A percentile compares a stretch with the other conserved stretches of the same genome.
Evolutionary conservation across 2,113 vertebrate genomes (phyloP).

Genomic region (Australoheros scitulus): DNA sequence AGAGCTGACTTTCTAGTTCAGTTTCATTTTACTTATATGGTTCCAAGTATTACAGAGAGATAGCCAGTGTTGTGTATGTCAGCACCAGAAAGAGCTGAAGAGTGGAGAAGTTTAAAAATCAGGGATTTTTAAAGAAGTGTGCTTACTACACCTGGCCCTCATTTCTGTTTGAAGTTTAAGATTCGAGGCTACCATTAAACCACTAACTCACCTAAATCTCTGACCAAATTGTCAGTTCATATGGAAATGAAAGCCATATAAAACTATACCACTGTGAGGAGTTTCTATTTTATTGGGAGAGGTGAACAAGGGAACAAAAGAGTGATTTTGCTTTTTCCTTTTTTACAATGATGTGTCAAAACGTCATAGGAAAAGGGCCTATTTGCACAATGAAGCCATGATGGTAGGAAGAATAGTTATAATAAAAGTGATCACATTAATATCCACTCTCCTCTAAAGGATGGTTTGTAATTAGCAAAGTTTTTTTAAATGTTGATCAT

Average conservation of each 20-base stretch:
- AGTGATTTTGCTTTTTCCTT: background rate
- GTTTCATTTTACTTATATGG: background rate
- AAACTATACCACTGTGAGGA: background rate
- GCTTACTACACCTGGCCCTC: background rate
- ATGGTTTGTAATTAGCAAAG: background rate
- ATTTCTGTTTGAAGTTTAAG: background rate
- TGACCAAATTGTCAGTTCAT: background rate
- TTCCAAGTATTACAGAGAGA: background rate
- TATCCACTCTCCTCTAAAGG: background rate
- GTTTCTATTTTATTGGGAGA: background rate
- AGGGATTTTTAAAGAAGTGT: background rate
- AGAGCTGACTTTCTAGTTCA: background rate
- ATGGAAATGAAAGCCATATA: background rate
- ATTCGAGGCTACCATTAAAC: background rate
- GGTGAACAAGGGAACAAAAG: background rate
- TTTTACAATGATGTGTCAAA: background rate
- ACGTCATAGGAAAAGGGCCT: background rate
- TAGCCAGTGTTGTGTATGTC: background rate
- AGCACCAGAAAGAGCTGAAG: background rate
- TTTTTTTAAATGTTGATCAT: constrained; percentile 10
- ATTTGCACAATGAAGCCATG: background rate
- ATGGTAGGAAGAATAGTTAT: background rate
- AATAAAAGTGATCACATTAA: background rate
- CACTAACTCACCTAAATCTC: background rate
- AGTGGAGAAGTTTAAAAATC: background rate